phyloP scores from a whole-genome alignment of 2,113 vertebrate species.

The Eulacestoma nigropectus region DNA sequence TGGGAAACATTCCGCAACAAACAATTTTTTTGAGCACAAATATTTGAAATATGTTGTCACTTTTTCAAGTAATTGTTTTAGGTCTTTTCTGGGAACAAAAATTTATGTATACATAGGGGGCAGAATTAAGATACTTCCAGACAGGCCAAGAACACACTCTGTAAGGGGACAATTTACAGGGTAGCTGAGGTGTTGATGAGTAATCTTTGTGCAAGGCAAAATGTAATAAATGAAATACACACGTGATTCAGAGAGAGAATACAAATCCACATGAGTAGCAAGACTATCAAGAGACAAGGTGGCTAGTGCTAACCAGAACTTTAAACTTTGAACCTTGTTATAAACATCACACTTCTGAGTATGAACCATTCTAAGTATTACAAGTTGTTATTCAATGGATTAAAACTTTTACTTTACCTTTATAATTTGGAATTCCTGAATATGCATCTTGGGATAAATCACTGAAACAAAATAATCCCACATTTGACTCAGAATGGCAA shows the following conservation, averaged over 20 bases:
- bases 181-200: background rate
- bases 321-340: background rate
- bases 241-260: background rate
- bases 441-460: background rate
- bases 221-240: background rate
- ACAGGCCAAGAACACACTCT: background rate
- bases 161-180: background rate
- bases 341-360: background rate
- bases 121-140: background rate
- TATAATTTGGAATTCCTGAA: background rate
- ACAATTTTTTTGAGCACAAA: background rate
- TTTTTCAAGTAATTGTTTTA: background rate
- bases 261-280: background rate
- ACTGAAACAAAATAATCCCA: background rate
- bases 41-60: background rate
- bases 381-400: background rate
- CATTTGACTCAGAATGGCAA: background rate
- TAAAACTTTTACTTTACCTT: background rate
- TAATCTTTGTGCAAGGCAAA: background rate
- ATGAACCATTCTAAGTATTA: background rate
- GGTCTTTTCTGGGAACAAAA: background rate
- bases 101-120: accelerated
- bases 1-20: background rate
- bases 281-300: background rate
- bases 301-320: background rate